phyloP scores from a whole-genome alignment of 1,140 invertebrate genomes.

The Drosophila kanapiae region DNA sequence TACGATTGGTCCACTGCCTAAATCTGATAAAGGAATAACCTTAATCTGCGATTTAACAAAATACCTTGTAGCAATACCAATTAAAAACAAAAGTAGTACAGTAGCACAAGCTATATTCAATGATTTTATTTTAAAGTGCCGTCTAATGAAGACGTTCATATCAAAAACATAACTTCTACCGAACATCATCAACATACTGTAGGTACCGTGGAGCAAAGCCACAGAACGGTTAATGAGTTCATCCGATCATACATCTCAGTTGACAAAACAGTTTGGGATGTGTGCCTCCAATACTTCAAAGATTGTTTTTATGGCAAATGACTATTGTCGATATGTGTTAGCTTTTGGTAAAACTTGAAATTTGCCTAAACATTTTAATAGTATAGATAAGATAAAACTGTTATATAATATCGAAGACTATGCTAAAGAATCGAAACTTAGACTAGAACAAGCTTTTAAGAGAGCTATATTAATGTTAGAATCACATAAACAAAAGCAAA shows the following conservation, averaged over 20 bases:
- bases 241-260: constrained; percentile 27
- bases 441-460: no score
- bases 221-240: constrained; percentile 43
- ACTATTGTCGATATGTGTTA: no score
- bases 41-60: constrained; percentile 40
- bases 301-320: constrained; percentile 29
- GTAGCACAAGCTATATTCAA: constrained; percentile 2
- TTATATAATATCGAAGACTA: no score
- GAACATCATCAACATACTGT: constrained; percentile 9
- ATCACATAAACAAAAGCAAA: no score
- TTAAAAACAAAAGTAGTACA: not conserved
- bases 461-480: no score
- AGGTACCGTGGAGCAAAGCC: constrained; percentile 30
- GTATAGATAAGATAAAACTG: no score
- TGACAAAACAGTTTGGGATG: constrained; percentile 13
- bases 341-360: no score
- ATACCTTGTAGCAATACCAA: not conserved
- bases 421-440: no score
- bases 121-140: not conserved
- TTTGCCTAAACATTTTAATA: no score
- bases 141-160: constrained; percentile 39
- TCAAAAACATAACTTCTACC: constrained; percentile 43
- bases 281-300: constrained; percentile 38
- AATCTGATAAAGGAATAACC: constrained; percentile 35
- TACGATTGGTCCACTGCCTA: constrained; percentile 34